A percentile compares a stretch with the other conserved stretches of the same genome.
phyloP scores from a whole-genome alignment of 2,113 vertebrate species.

The Prunella fulvescens region DNA sequence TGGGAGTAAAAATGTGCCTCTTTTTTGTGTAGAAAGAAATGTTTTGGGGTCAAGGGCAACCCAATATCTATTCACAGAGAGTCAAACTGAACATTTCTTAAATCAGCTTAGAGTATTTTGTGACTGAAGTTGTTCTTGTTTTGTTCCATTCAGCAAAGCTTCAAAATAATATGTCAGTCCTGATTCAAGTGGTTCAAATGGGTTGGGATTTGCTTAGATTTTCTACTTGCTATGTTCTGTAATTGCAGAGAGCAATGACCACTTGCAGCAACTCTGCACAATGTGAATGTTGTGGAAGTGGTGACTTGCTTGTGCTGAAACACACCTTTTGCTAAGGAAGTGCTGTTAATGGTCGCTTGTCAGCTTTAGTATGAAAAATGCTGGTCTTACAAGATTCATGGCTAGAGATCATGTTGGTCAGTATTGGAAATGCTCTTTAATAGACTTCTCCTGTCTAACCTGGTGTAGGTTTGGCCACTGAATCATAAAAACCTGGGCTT shows the following conservation, averaged over 20 bases:
- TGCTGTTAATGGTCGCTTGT: neutral
- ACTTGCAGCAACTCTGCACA: neutral
- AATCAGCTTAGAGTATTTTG: neutral
- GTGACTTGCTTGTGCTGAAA: neutral
- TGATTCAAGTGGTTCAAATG: neutral
- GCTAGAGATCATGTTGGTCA: neutral
- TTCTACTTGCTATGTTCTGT: neutral
- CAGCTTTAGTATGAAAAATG: neutral
- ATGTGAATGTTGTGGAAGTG: neutral
- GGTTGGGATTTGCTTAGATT: neutral
- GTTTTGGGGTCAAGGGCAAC: neutral
- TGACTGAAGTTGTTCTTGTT: neutral
- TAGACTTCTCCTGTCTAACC: neutral
- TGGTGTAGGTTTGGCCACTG: neutral
- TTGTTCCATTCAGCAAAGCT: neutral
- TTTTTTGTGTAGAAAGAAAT: neutral
- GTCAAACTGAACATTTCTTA: neutral
- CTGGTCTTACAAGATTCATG: neutral
- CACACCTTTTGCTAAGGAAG: neutral
- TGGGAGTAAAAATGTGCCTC: neutral
- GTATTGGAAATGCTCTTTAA: neutral
- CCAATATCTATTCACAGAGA: neutral
- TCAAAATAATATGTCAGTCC: neutral
- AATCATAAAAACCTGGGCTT: neutral
- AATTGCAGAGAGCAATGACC: neutral